These are phyloP conservation scores for Chaetodon trifascialis DNA, from an alignment of 2,113 vertebrate genomes.

Conservation along the genomic window DNA sequence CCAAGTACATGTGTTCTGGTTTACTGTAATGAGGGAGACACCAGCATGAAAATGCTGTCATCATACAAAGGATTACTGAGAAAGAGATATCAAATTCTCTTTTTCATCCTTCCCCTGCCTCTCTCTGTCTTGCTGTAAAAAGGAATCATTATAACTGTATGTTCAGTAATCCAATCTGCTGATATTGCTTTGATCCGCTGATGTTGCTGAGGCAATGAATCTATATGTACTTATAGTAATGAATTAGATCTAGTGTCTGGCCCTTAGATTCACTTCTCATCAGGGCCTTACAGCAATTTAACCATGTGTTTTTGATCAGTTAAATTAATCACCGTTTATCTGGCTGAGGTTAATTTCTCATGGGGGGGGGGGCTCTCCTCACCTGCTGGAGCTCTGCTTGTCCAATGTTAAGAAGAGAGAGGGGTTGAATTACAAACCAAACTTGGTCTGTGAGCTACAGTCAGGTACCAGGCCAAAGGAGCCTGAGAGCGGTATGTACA, in stretches of 20 bases:
- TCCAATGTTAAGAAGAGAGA: conserved; percentile 42
- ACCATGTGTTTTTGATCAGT: conserved; percentile 78
- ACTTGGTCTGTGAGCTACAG: conserved; percentile 46
- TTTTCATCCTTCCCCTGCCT: conserved; percentile 15
- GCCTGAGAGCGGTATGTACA: conserved; percentile 38
- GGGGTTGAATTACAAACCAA: conserved; percentile 66
- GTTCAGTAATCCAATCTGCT: conserved; percentile 65
- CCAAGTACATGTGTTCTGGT: conserved; percentile 72
- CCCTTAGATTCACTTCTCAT: conserved; percentile 54
- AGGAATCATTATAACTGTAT: conserved; percentile 71
- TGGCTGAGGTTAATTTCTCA: conserved; percentile 61
- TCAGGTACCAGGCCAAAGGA: conserved; percentile 53
- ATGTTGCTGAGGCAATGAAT: conserved; percentile 46
- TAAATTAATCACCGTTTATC: conserved; percentile 74
- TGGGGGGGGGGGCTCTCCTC: conserved; percentile 31
- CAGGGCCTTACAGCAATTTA: conserved; percentile 48
- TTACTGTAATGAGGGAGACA: conserved; percentile 71
- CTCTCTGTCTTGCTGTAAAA: conserved; percentile 48
- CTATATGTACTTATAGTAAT: conserved; percentile 62
- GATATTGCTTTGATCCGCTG: conserved; percentile 67
- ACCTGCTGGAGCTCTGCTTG: conserved; percentile 58
- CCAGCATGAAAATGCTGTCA: conserved; percentile 64
- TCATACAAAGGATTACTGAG: conserved; percentile 50
- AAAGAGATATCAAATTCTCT: conserved; percentile 60
- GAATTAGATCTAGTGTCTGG: conserved; percentile 60